These are phyloP conservation scores for Pelosia muscerda DNA, from an alignment of 2,888 invertebrate genomes.

Conservation along the genomic window DNA sequence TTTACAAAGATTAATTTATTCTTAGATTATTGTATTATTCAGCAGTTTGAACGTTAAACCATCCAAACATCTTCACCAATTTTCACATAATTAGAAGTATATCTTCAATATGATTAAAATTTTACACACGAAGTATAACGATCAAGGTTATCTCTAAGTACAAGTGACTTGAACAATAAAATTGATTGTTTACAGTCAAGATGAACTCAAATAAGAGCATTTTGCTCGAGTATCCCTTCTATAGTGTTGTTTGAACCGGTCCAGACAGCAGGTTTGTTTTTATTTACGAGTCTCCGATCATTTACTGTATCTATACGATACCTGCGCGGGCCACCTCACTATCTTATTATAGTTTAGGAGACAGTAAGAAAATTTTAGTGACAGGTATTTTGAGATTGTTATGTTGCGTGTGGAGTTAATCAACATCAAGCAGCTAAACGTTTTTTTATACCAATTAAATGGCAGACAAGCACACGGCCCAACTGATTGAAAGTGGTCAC, in stretches of 20 bases:
- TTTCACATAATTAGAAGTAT: too few species aligned
- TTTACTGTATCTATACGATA: conserved; percentile 68
- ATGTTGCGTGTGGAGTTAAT: neutral
- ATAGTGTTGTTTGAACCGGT: conserved; percentile 30
- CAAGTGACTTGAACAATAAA: neutral
- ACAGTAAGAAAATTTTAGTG: conserved; percentile 10
- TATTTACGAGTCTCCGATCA: conserved; percentile 78
- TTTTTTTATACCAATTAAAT: too few species aligned
- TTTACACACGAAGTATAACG: neutral
- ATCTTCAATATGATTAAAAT: neutral
- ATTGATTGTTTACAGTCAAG: neutral
- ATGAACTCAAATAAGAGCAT: conserved; percentile 6
- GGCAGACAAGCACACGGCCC: too few species aligned
- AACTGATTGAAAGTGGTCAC: too few species aligned
- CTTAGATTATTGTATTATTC: too few species aligned
- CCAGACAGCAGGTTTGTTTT: conserved; percentile 66
- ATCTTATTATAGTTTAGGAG: conserved; percentile 72
- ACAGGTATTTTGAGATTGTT: neutral
- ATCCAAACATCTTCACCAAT: too few species aligned
- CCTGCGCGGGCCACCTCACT: conserved; percentile 65
- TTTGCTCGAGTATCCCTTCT: conserved; percentile 7
- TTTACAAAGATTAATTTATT: too few species aligned
- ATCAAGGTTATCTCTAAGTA: neutral
- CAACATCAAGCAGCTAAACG: too few species aligned
- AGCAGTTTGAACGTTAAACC: too few species aligned